A percentile compares a stretch with the other conserved stretches of the same genome.
Evolutionary conservation across 2,888 invertebrate genomes (phyloP).

Genomic region (Apamea epomidion): DNA sequence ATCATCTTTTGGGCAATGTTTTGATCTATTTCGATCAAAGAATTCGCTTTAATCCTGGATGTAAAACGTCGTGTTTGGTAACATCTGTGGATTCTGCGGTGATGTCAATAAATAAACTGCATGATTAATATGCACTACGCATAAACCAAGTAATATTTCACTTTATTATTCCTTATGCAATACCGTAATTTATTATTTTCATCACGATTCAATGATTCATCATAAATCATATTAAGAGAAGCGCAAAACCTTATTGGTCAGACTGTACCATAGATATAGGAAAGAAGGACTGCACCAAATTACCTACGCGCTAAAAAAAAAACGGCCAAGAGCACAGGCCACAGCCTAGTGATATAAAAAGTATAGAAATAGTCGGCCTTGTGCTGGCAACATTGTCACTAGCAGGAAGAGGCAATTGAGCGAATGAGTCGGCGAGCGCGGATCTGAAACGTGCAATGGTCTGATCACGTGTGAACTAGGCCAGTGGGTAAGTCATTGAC

Average conservation of each 20-base stretch:
- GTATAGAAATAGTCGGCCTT: slow-evolving; percentile 77
- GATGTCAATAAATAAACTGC: slow-evolving; percentile 28
- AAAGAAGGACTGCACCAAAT: background rate
- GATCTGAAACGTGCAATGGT: slow-evolving; percentile 81
- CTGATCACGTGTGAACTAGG: slow-evolving; percentile 87
- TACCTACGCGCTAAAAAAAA: slow-evolving; percentile 23
- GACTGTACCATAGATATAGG: too few relatives aligned
- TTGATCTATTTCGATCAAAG: slow-evolving; percentile 50
- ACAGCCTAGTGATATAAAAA: slow-evolving; percentile 50
- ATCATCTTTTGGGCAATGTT: slow-evolving; percentile 53
- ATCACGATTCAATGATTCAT: slow-evolving; percentile 11
- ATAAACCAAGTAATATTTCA: slow-evolving; percentile 15
- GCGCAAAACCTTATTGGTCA: background rate
- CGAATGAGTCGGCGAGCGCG: slow-evolving; percentile 79
- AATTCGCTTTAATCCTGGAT: slow-evolving; percentile 26
- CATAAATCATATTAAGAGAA: slow-evolving; percentile 17
- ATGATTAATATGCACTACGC: slow-evolving; percentile 25
- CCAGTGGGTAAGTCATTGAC: slow-evolving; percentile 81
- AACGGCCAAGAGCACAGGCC: slow-evolving; percentile 62
- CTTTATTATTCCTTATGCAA: background rate
- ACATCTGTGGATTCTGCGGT: slow-evolving; percentile 33
- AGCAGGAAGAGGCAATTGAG: slow-evolving; percentile 86
- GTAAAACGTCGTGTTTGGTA: slow-evolving; percentile 18
- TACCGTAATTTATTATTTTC: slow-evolving; percentile 22
- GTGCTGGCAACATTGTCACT: slow-evolving; percentile 78